Base-by-base conservation (phyloP, 2,797 vertebrate species). In the Hyperoplus immaculatus region DNA sequence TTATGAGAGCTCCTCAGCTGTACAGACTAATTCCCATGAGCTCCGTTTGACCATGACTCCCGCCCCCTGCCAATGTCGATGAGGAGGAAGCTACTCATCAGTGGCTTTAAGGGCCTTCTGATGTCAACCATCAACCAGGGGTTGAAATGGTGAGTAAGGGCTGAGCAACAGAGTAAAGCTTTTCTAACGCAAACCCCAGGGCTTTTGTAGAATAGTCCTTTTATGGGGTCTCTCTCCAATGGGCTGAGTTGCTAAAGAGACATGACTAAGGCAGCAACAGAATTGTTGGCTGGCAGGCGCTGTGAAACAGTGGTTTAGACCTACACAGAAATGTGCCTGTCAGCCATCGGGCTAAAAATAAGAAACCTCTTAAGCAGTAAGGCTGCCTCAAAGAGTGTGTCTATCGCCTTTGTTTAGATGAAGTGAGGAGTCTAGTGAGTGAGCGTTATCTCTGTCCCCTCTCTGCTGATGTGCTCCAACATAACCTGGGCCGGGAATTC, bases 311-410 rank as follows among this genome's bases (percentile, higher is more conserved):
- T 10, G 80, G 84, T 79, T 29, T 62, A 66, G 73, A 82, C 69
- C 80, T 61, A 69, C 71, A 72, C 80, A 86, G 71, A 91, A 91
- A 92, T 18, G 67, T 78, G 83, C 62, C 79, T 75, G 81, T 90
- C 88, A 90, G 86, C 86, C 68, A 60, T 82, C 0, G 9, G 53
- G 84, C 92, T 92, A 92, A 93, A 94, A 94, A 93, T 93, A 94
- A 88, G 86, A 91, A 90, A 76, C 85, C 75, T 29, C 90, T 90
- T 79, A 62, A 87, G 77, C 42, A 64, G 60, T 76, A 85, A 77
- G 84, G 58, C 75, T 43, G 66, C 64, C 63, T 89, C 82, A 71
- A 87, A 86, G 86, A 82, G 80, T 0, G 80, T 0, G 45, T 86
- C 55, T 87, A 64, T 91, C 86, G 80, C 58, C 89, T 62, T 41